These are phyloP conservation scores for Corydoras sp. DNA, from an alignment of 2,113 vertebrate species.

Conservation along the genomic window DNA sequence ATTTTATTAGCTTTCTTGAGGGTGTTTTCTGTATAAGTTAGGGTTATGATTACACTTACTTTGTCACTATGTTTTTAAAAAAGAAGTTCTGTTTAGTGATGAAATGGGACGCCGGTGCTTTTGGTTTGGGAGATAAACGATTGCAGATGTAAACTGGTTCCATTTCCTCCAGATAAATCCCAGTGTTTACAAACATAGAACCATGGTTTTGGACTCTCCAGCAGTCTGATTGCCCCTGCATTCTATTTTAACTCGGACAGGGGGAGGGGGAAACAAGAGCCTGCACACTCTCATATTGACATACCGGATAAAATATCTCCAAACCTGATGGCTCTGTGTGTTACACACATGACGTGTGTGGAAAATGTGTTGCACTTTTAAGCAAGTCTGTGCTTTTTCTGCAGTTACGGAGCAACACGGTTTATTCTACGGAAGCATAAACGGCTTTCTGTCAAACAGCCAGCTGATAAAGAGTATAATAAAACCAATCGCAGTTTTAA, in stretches of 20 bases:
- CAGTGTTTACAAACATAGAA: not conserved
- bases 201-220: not conserved
- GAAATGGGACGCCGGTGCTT: too few species aligned
- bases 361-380: slow-evolving; percentile 22
- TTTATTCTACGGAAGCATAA: not conserved
- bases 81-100: too few species aligned
- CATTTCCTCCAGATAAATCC: not conserved
- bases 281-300: too few species aligned
- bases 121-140: not conserved
- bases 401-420: slow-evolving; percentile 2
- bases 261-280: too few species aligned
- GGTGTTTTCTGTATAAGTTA: too few species aligned
- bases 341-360: not conserved
- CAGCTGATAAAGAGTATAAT: not conserved
- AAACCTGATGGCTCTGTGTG: too few species aligned
- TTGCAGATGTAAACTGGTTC: not conserved
- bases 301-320: too few species aligned
- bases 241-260: too few species aligned
- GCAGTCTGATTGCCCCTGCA: not conserved
- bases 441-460: slow-evolving; percentile 8
- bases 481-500: not conserved
- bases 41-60: too few species aligned
- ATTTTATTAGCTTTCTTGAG: too few species aligned
- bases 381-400: slow-evolving; percentile 16
- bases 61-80: too few species aligned